These are phyloP conservation scores for Leptinotarsa peninsularis DNA, from an alignment of 2,888 invertebrate species.

Conservation along the genomic window DNA sequence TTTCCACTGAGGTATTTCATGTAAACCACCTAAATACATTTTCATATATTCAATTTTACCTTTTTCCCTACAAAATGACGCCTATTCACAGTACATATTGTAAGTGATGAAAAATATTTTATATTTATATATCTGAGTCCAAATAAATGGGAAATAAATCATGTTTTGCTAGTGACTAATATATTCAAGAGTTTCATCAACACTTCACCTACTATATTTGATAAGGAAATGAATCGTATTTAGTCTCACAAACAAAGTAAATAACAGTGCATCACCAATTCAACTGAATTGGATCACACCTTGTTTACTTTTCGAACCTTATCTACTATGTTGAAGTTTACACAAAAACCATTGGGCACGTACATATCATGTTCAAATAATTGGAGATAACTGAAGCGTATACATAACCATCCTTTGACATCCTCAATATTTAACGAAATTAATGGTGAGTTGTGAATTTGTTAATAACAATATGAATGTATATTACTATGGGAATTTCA, in stretches of 20 bases:
- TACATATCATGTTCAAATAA: constrained; percentile 15
- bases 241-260: not conserved
- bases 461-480: no score
- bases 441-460: no score
- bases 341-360: constrained; percentile 13
- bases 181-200: not conserved
- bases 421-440: not conserved
- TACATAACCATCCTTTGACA: constrained; percentile 10
- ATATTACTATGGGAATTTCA: no score
- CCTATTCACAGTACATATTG: no score
- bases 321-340: constrained; percentile 26
- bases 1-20: no score
- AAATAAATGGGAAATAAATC: no score
- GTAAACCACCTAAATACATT: no score
- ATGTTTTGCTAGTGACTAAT: no score
- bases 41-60: no score
- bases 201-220: not conserved
- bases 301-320: constrained; percentile 21
- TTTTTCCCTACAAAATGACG: no score
- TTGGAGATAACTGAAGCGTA: constrained; percentile 17
- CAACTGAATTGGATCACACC: constrained; percentile 21
- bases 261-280: not conserved
- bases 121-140: no score
- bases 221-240: not conserved
- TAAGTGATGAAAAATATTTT: no score